Evolutionary conservation across 2,113 vertebrate genomes (phyloP).

Genomic region (Cyprinodon variegatus): DNA sequence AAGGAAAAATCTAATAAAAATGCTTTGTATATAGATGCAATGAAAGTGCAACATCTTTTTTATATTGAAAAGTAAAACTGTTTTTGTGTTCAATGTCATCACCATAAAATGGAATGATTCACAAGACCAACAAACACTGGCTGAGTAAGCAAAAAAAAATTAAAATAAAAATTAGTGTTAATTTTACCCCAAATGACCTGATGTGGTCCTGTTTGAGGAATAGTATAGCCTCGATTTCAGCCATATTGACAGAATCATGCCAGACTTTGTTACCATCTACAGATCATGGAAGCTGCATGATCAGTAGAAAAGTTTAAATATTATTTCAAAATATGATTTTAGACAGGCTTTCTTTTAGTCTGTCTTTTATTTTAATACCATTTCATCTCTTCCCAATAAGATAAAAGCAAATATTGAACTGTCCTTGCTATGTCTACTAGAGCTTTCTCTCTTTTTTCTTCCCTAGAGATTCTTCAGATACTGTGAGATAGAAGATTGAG

Average conservation of each 20-base stretch:
- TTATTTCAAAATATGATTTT: conserved; percentile 57
- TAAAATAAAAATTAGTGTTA: background rate
- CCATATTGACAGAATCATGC: conserved; percentile 15
- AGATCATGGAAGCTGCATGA: conserved; percentile 54
- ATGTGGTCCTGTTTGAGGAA: conserved; percentile 13
- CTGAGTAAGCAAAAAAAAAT: no score
- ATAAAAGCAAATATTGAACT: conserved; percentile 69
- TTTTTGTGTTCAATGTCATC: no score
- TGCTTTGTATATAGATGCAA: no score
- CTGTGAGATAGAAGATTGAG: conserved; percentile 39
- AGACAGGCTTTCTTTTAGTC: conserved; percentile 35
- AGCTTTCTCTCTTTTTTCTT: conserved; percentile 60
- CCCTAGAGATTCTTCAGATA: conserved; percentile 67
- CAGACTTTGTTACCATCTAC: conserved; percentile 32
- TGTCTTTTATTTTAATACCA: conserved; percentile 31
- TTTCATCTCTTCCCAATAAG: conserved; percentile 54
- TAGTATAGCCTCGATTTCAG: conserved; percentile 1
- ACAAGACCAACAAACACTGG: no score
- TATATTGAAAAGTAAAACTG: no score
- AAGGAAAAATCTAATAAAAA: no score
- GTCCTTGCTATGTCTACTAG: conserved; percentile 59
- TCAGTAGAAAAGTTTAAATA: conserved; percentile 51
- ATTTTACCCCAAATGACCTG: background rate
- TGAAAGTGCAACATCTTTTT: no score
- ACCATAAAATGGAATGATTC: no score